A percentile compares a stretch with the other conserved stretches of the same genome.
These are phyloP conservation scores for Tachysurus fulvidraco DNA, from an alignment of 2,113 vertebrate genomes.

Conservation along the genomic window DNA sequence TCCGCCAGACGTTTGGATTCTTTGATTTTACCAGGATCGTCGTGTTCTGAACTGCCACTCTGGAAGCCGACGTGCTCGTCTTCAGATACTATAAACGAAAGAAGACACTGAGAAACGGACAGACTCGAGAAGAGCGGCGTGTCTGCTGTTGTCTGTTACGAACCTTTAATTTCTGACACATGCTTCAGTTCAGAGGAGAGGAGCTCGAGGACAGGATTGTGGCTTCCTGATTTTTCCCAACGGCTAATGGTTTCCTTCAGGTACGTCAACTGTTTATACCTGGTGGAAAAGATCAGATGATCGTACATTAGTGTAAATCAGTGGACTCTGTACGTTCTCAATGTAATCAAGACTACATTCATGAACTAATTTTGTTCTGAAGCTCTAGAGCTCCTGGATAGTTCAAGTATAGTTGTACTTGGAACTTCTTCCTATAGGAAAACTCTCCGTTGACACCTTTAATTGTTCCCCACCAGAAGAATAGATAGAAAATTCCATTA, in stretches of 20 bases:
- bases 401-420: background rate
- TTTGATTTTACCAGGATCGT: constrained; percentile 64
- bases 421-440: background rate
- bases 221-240: constrained; percentile 51
- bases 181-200: constrained; percentile 50
- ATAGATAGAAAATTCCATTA: background rate
- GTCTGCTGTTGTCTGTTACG: background rate
- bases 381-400: background rate
- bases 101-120: background rate
- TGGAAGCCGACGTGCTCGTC: constrained; percentile 41
- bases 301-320: background rate
- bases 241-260: constrained; percentile 44
- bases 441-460: background rate
- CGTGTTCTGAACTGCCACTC: constrained; percentile 54
- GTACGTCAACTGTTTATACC: constrained; percentile 56
- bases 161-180: constrained; percentile 52
- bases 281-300: constrained; percentile 37
- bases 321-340: no score
- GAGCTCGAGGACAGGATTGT: constrained; percentile 52
- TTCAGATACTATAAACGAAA: constrained; percentile 48
- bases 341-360: background rate
- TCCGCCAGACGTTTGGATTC: constrained; percentile 62
- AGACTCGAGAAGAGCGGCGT: background rate
- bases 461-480: no score
- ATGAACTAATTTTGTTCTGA: background rate